phyloP scores from a whole-genome alignment of 2,113 vertebrate species.

The Dendropsophus ebraccatus region DNA sequence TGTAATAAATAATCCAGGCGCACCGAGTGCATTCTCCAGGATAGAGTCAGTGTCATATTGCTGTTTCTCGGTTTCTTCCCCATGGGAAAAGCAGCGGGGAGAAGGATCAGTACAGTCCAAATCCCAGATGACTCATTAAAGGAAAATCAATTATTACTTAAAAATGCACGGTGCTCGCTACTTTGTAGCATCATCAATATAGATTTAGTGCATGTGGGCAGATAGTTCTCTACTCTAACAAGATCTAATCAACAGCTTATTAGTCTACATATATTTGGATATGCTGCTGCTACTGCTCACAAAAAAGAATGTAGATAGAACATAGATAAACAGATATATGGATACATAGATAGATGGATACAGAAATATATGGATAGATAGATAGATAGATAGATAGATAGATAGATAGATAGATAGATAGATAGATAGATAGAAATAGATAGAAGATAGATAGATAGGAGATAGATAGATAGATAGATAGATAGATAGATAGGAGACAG shows the following conservation, averaged over 20 bases:
- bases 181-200: neutral
- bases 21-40: neutral
- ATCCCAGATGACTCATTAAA: slow-evolving; percentile 39
- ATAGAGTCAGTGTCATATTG: neutral
- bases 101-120: neutral
- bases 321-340: too few species aligned
- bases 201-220: neutral
- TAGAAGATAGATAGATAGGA: too few species aligned
- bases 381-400: too few species aligned
- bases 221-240: neutral
- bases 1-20: neutral
- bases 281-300: neutral
- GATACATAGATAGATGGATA: too few species aligned
- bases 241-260: slow-evolving; percentile 25
- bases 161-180: slow-evolving; percentile 1
- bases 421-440: too few species aligned
- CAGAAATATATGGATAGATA: too few species aligned
- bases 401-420: too few species aligned
- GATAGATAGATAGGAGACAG: neutral
- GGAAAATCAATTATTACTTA: slow-evolving; percentile 40
- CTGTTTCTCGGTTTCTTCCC: neutral
- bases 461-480: too few species aligned
- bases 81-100: neutral
- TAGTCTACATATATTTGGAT: neutral
- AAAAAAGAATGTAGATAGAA: neutral